A percentile compares a stretch with the other conserved stretches of the same genome.
These are phyloP conservation scores for Diceros bicornis DNA, from an alignment of 2,797 vertebrate genomes.

Conservation along the genomic window DNA sequence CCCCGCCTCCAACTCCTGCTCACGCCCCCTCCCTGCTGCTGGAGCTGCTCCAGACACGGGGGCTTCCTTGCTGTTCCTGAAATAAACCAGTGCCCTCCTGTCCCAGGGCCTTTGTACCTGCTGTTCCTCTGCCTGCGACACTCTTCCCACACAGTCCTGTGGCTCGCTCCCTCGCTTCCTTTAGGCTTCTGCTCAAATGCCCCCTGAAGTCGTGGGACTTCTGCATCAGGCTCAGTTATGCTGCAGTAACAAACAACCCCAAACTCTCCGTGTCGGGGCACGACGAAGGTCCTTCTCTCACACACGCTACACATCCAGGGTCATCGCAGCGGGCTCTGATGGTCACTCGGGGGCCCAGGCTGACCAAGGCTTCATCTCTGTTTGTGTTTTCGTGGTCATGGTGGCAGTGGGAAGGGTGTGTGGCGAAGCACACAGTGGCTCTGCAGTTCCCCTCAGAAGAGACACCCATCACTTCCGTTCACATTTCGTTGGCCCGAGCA, in stretches of 20 bases:
- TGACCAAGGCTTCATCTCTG: background rate
- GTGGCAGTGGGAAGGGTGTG: background rate
- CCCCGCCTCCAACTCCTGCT: background rate
- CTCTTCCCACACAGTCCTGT: background rate
- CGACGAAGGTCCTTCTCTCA: background rate
- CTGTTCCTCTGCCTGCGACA: background rate
- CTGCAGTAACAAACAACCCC: background rate
- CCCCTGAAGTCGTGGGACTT: background rate
- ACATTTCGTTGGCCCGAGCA: background rate
- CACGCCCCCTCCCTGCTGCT: background rate
- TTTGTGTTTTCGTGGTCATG: background rate
- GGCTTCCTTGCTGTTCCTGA: background rate
- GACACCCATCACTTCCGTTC: background rate
- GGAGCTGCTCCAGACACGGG: background rate
- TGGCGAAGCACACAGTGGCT: background rate
- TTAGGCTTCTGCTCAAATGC: background rate
- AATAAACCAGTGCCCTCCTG: fast-evolving
- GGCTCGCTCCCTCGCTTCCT: background rate
- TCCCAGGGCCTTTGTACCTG: background rate
- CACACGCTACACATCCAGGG: fast-evolving
- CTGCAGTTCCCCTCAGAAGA: too few species aligned
- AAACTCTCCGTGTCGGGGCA: fast-evolving
- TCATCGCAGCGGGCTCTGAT: background rate
- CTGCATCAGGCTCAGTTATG: background rate
- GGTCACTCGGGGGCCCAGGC: background rate